Evolutionary conservation across 2,888 invertebrate species (phyloP), one percentile per base, ranked within the genome.

Genomic region (Crematogaster levior): DNA sequence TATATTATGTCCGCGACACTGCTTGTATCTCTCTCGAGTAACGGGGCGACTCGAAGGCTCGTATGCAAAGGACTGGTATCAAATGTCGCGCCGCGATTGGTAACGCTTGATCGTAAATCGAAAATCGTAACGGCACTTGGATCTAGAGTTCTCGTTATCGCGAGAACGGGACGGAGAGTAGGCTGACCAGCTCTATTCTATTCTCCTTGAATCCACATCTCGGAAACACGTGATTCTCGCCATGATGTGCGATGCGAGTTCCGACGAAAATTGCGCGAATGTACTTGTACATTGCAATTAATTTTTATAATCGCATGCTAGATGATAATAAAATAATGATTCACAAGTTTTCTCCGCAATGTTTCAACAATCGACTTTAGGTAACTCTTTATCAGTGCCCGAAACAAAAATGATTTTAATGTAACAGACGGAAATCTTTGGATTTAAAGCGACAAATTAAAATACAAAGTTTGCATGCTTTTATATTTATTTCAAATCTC

Each of bases 61-160:
- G 53, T 53, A 30, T 40, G 27, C 37, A 61, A 18, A 53, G 30
- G 24, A 66, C 21, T 21, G 53, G 30, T 77, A 61, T 74, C 63
- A 40, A 77, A 40, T 30, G 30, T 66, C 40, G 15, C 53, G 21
- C 12, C n/a, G 30, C 40, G 40, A 77, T 66, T 40, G 21, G 40
- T 24, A 51, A 70, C 53, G 60, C 12, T 60, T n/a, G 72, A 65
- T 66, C 83, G 72, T 83, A 83, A 63, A 80, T 80, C 65, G 74
- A 53, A 74, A 83, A 73, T 73, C 58, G 56, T 83, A 83, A 83
- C 73, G 83, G 83, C 58, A 81, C 30, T 43, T 63, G 65, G 12
- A 70, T 53, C 34, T 60, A 58, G 72, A 73, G 51, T 18, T 48
- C 58, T 58, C 51, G 66, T 81, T 83, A 74, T 83, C 83, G 34